A percentile compares a stretch with the other conserved stretches of the same genome.
Conservation (phyloP, 2,888 invertebrate genomes). For the Drosophila yooni region DNA sequence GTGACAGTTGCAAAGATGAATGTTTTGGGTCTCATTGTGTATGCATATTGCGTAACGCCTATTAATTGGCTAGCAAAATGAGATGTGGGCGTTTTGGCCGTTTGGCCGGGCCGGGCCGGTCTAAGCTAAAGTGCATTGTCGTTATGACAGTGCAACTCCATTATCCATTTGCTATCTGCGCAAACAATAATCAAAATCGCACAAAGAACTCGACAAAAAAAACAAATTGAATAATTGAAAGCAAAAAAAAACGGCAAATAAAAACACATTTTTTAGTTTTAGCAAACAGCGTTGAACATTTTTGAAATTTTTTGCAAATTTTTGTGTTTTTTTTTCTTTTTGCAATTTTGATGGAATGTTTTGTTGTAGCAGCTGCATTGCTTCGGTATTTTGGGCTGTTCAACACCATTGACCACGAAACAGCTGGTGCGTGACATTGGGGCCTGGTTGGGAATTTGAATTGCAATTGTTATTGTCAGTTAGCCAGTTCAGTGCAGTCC, state of each 20-base stretch:
- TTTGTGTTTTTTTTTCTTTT: not conserved
- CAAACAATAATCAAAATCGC: not conserved
- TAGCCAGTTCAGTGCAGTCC: not conserved
- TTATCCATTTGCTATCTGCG: not conserved
- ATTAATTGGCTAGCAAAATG: constrained; percentile 58
- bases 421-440: constrained; percentile 54
- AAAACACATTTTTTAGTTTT: not conserved
- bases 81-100: constrained; percentile 4
- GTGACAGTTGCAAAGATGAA: constrained; percentile 40
- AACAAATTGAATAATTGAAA: not conserved
- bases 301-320: not conserved
- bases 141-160: not conserved
- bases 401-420: constrained; percentile 67
- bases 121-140: not conserved
- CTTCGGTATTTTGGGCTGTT: constrained; percentile 38
- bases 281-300: constrained; percentile 11
- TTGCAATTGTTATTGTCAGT: constrained; percentile 10
- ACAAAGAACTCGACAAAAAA: not conserved
- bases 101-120: too few species aligned
- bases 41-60: constrained; percentile 59
- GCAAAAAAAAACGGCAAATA: not conserved
- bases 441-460: constrained; percentile 23
- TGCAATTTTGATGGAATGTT: constrained; percentile 20
- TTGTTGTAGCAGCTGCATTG: constrained; percentile 13
- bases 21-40: constrained; percentile 27